Evolutionary conservation across 2,888 invertebrate genomes (phyloP), one percentile per base, ranked within the genome.

Genomic region (Stegophylla sp.): DNA sequence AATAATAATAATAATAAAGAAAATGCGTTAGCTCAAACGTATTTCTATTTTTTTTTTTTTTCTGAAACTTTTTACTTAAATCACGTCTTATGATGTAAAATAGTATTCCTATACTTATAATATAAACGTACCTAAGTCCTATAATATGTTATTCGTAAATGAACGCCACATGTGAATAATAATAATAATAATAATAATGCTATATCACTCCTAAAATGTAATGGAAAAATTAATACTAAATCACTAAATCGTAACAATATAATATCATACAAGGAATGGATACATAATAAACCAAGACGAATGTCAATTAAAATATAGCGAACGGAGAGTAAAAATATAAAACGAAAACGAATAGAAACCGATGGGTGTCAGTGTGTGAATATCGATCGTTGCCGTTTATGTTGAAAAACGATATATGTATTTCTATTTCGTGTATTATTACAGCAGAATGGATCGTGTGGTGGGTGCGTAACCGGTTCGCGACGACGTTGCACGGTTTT

Each of bases 1-100:
- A n/a, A n/a, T n/a, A n/a, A n/a, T n/a, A n/a, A n/a, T 23, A 17
- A 48, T n/a, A 59, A 67, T 23, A 51, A 15, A 51, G 28, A 26
- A 48, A 26, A 28, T 69, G 41, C 41, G 15, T 34, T 15, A 10
- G 12, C 15, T n/a, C n/a, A 34, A 13, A 28, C 26, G 23, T 17
- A 23, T 28, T n/a, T 51, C 43, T 45, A 69, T 69, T 56, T 23
- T 72, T 53, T 45, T 69, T 69, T 13, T 69, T 69, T 12, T 34
- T 26, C 13, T n/a, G n/a, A 20, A 51, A 51, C n/a, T 26, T 71
- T 23, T 71, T 20, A 34, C 34, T 13, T 71, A 53, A 45, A 61
- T 59, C 73, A 26, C 59, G 59, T 61, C n/a, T 45, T 28, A 66
- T 13, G 12, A 13, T 12, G 59, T 48, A 48, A 67, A 48, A 67